Evolutionary conservation across 2,888 invertebrate species (phyloP).

Genomic region (Polydrusus cervinus): DNA sequence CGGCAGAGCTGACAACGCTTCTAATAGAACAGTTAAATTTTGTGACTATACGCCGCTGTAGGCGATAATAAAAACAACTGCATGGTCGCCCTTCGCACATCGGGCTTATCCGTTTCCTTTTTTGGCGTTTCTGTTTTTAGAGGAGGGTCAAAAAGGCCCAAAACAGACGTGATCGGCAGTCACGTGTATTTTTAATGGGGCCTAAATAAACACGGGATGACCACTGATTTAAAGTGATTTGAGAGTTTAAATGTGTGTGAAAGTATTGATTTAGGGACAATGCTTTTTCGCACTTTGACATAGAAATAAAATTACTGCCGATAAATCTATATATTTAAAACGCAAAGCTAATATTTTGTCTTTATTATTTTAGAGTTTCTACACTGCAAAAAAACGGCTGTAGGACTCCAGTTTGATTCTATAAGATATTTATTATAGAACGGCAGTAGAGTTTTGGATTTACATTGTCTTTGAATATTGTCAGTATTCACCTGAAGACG

Average conservation of each 20-base stretch:
- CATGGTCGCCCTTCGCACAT: constrained; percentile 35
- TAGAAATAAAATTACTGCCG: neutral
- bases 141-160: constrained; percentile 41
- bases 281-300: neutral
- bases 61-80: constrained; percentile 5
- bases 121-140: constrained; percentile 44
- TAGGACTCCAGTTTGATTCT: too few relatives aligned
- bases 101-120: constrained; percentile 35
- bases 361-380: too few relatives aligned
- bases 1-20: too few relatives aligned
- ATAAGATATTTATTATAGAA: too few relatives aligned
- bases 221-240: constrained; percentile 49
- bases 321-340: too few relatives aligned
- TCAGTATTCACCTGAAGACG: too few relatives aligned
- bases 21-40: too few relatives aligned
- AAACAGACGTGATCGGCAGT: constrained; percentile 48
- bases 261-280: constrained; percentile 21
- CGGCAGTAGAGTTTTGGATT: too few relatives aligned
- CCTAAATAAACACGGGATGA: constrained; percentile 49
- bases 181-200: constrained; percentile 52
- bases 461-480: too few relatives aligned
- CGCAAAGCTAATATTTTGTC: too few relatives aligned
- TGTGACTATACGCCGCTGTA: too few relatives aligned
- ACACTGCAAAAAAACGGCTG: too few relatives aligned
- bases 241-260: constrained; percentile 29